Evolutionary conservation across 2,797 vertebrate genomes (phyloP), one percentile per base, ranked within the genome.

Genomic region (Manis javanica): DNA sequence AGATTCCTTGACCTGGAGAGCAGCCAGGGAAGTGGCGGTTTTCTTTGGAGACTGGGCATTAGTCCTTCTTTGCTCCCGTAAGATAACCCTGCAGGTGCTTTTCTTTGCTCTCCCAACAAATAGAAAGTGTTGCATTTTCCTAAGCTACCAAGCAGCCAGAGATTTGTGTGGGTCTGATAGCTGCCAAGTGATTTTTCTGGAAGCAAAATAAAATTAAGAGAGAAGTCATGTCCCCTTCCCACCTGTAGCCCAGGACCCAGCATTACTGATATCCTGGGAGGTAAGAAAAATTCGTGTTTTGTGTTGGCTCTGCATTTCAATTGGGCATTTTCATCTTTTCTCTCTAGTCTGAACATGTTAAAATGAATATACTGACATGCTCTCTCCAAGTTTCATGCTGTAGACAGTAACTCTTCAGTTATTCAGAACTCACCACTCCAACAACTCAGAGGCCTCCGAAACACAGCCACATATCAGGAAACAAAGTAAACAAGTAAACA

Each of bases 21-120:
- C 23, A 82, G 51, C 72, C 63, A 87, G 51, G 37, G 24, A 23
- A 51, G 31, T 34, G 72, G 69, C 0, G 0, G 15, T 77, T 94
- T 93, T 68, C 77, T 93, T 68, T 95, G 46, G 42, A 93, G n/a
- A 71, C 0, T 85, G 63, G 2, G 15, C 12, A 46, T 94, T 87
- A 49, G 51, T 42, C 75, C 51, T 82, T 63, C 91, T 90, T 53
- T 89, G 49, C 57, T 94, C 88, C 64, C 53, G 42, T 92, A 18
- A 83, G 82, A 72, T 78, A 95, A 74, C 18, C 26, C 51, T 75
- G 24, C 37, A 92, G 74, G 89, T 84, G 90, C 34, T 94, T 49
- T 77, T 72, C 49, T 95, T 92, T 86, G 90, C 68, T 95, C 82
- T 85, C 95, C 93, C 81, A 89, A 83, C 42, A 46, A 24, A 69